Evolutionary conservation across 2,113 vertebrate genomes (phyloP).

Genomic region (Megalops atlanticus): DNA sequence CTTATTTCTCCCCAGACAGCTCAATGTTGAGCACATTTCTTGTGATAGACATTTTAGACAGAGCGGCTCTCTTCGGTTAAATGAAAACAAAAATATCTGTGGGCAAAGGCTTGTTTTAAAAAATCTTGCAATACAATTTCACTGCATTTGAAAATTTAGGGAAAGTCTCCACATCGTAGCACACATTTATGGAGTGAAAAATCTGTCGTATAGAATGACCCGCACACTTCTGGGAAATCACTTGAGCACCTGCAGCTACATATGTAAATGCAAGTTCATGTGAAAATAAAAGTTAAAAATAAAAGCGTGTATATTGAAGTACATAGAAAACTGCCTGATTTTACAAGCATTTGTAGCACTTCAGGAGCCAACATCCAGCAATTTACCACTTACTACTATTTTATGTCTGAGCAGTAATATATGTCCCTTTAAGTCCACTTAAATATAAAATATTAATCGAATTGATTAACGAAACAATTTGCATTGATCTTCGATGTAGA

Average conservation of each 20-base stretch:
- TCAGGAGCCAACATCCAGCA: background rate
- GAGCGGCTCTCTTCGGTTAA: too few species aligned
- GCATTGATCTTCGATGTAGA: background rate
- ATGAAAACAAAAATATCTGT: background rate
- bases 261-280: background rate
- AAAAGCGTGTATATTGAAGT: background rate
- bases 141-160: background rate
- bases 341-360: background rate
- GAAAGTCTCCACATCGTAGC: background rate
- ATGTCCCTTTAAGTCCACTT: too few species aligned
- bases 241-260: background rate
- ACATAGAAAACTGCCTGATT: background rate
- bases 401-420: too few species aligned
- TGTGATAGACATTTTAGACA: too few species aligned
- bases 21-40: too few species aligned
- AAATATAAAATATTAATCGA: too few species aligned
- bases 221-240: background rate
- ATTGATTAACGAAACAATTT: background rate
- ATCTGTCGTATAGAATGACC: background rate
- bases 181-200: background rate
- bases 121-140: background rate
- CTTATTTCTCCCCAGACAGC: too few species aligned
- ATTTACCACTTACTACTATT: background rate
- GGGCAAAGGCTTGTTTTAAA: background rate
- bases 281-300: background rate